Base-by-base conservation (phyloP, 1,140 invertebrate genomes). In the Bombus polaris region DNA sequence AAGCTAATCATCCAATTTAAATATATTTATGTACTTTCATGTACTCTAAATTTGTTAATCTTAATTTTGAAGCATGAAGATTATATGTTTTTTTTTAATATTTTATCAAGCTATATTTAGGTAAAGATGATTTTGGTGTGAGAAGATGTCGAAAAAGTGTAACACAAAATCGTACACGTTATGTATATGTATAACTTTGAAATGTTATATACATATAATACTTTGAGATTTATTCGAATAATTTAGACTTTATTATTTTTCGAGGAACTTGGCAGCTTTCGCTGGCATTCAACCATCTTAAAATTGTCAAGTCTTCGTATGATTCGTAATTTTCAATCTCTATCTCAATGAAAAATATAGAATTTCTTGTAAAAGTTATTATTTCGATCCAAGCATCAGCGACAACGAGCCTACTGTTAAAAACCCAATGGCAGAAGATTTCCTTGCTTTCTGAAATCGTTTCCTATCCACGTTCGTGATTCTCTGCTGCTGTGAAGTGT, bases 401-500 rank as follows among this genome's bases (percentile, higher is more conserved):
- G 22, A 53, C 5, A 53, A 53, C 5, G 47, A 22, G 3, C 6
- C 5, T 37, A 25, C 10, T 12, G 4, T 28, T 39, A 6, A 71
- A 13, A 32, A 28, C 8, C 2, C 68, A 44, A n/a, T 18, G 32
- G 12, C 4, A 35, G 3, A 12, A 32, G 13, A n/a, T 77, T 62
- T 25, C 25, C 37, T 37, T n/a, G 32, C 28, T 44, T 73, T 44
- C 37, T 25, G 68, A 53, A 71, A 32, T 70, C 37, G 32, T 42
- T 87, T 65, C 76, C 70, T 47, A 83, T 82, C 59, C 53, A 15
- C 18, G 22, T 78, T 82, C 53, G 76, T 76, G 73, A 57, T 25
- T 77, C 75, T 25, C 13, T 37, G 25, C 22, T 32, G 76, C n/a
- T 47, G 12, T 86, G 74, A 75, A 84, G 44, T 62, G 88, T 90